These are phyloP conservation scores for Coturnix japonica DNA, from an alignment of 2,113 vertebrate species.

Conservation along the genomic window DNA sequence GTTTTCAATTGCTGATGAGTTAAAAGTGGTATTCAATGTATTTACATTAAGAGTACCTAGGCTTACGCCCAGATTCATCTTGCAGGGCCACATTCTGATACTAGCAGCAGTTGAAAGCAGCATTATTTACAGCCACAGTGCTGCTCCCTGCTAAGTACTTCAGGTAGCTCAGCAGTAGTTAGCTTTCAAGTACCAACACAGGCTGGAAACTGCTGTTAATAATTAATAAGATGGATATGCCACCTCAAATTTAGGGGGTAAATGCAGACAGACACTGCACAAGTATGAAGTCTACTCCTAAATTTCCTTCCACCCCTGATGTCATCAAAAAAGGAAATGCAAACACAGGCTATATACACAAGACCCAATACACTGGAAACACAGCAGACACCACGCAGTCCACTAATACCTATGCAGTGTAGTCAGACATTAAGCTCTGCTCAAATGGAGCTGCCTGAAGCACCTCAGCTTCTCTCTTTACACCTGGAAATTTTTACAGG, in stretches of 20 bases:
- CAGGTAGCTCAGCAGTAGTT: not conserved
- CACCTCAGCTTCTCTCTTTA: not conserved
- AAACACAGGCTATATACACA: rapidly evolving
- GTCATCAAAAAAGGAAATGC: rapidly evolving
- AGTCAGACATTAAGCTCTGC: rapidly evolving
- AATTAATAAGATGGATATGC: not conserved
- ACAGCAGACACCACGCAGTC: rapidly evolving
- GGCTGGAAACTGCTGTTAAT: not conserved
- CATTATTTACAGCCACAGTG: not conserved
- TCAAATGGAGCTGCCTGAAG: not conserved
- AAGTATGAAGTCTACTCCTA: not conserved
- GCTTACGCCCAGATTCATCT: not conserved
- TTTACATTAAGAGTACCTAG: not conserved
- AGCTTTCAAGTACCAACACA: not conserved
- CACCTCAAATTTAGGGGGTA: rapidly evolving
- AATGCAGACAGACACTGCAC: not conserved
- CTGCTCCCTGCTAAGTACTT: not conserved
- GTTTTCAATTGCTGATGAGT: not conserved
- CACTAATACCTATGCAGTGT: rapidly evolving
- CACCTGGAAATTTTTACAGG: rapidly evolving
- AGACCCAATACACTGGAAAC: no score
- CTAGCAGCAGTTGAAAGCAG: not conserved
- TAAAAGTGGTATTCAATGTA: rapidly evolving
- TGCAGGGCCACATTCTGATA: not conserved
- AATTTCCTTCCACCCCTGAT: rapidly evolving